Conservation (phyloP, 2,113 vertebrate genomes). For the Corythaixoides concolor region DNA sequence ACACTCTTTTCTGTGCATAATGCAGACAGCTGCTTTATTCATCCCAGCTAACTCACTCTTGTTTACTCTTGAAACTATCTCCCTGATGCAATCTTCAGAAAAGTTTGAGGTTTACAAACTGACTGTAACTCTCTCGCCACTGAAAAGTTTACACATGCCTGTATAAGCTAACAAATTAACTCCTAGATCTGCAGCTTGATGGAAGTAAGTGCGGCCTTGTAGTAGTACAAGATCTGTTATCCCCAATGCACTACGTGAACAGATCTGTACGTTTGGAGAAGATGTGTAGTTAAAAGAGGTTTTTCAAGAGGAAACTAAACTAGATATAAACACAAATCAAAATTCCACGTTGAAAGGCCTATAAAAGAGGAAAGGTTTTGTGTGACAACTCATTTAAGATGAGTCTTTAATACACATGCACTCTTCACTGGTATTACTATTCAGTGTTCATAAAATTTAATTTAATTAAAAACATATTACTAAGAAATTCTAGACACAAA, state of each 20-base stretch:
- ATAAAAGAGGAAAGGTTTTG: neutral
- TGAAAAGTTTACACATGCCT: neutral
- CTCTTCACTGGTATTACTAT: neutral
- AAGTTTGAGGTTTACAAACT: neutral
- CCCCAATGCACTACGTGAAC: accelerated
- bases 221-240: too few relatives aligned
- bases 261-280: neutral
- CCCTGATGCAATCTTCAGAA: neutral
- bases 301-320: neutral
- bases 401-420: neutral
- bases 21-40: neutral
- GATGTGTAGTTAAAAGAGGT: neutral
- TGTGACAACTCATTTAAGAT: neutral
- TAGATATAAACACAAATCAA: neutral
- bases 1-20: neutral
- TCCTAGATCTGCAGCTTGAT: neutral
- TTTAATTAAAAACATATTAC: neutral
- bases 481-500: neutral
- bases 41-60: neutral
- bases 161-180: neutral
- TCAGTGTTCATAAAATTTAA: neutral
- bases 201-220: neutral
- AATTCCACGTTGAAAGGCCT: neutral
- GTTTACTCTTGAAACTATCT: neutral
- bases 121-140: neutral